phyloP scores from a whole-genome alignment of 2,113 vertebrate genomes.

The Ochotona princeps region DNA sequence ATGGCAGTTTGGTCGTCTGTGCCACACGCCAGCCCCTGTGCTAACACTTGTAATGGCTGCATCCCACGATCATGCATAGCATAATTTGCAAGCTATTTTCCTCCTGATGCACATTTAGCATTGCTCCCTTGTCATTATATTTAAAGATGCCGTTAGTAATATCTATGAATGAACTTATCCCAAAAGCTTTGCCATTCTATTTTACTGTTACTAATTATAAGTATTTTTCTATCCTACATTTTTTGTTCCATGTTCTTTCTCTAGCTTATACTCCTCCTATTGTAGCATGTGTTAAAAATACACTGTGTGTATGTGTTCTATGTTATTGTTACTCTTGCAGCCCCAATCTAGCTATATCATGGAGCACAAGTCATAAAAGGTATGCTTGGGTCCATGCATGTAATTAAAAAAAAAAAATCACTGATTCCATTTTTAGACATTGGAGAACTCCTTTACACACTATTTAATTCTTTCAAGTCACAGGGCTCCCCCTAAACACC shows the following conservation, averaged over 20 bases:
- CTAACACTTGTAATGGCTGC: neutral
- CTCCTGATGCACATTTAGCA: neutral
- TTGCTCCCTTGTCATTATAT: neutral
- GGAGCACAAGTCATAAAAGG: conserved; percentile 42
- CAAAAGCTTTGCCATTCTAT: neutral
- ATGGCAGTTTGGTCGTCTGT: neutral
- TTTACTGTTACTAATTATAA: conserved; percentile 11
- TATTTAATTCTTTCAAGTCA: conserved; percentile 74
- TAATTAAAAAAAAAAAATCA: conserved; percentile 53
- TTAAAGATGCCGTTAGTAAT: conserved; percentile 26
- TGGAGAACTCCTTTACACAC: conserved; percentile 65
- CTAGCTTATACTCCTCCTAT: neutral
- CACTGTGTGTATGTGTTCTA: too few relatives aligned
- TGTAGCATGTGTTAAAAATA: neutral
- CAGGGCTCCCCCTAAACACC: neutral
- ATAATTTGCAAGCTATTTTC: conserved; percentile 22
- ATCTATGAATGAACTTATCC: conserved; percentile 10
- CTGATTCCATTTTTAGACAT: conserved; percentile 72
- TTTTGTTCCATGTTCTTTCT: neutral
- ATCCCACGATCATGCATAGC: neutral
- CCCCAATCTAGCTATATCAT: neutral
- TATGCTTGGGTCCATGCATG: neutral
- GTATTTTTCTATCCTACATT: neutral
- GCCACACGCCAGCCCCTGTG: neutral
- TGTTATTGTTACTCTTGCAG: neutral